These are phyloP conservation scores for Ochotona curzoniae DNA, from an alignment of 2,113 vertebrate genomes.

Conservation along the genomic window DNA sequence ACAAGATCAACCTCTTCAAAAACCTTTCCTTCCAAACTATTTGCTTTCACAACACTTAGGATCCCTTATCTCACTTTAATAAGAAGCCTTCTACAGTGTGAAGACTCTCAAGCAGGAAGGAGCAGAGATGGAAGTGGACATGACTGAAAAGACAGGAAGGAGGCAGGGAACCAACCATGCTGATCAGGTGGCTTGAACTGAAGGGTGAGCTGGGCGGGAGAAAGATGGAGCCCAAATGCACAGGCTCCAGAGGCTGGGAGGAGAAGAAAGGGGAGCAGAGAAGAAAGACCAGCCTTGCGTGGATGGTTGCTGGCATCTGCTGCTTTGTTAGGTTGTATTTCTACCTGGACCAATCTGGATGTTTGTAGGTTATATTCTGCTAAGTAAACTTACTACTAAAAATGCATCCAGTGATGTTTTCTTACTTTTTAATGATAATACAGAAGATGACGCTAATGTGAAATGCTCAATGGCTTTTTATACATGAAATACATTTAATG, in stretches of 20 bases:
- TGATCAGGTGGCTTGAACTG: background rate
- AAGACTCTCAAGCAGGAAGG: background rate
- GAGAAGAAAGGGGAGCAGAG: no score
- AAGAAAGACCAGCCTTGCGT: background rate
- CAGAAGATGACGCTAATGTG: background rate
- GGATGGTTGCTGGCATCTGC: background rate
- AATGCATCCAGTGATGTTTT: background rate
- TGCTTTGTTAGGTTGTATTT: background rate
- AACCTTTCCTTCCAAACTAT: background rate
- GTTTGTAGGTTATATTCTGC: background rate
- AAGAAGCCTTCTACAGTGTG: background rate
- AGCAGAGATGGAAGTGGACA: background rate
- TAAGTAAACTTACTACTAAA: background rate
- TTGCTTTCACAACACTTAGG: background rate
- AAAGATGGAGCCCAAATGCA: background rate
- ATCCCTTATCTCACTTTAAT: background rate
- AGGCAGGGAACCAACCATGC: rapidly evolving
- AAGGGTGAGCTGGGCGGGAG: background rate
- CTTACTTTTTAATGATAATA: background rate
- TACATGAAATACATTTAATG: background rate
- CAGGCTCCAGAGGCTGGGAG: background rate
- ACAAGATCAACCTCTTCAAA: background rate
- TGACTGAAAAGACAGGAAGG: background rate
- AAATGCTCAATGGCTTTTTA: background rate
- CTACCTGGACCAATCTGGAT: background rate